Conservation (phyloP, 2,888 invertebrate species). For the Spatulosminthurus flaviceps region DNA sequence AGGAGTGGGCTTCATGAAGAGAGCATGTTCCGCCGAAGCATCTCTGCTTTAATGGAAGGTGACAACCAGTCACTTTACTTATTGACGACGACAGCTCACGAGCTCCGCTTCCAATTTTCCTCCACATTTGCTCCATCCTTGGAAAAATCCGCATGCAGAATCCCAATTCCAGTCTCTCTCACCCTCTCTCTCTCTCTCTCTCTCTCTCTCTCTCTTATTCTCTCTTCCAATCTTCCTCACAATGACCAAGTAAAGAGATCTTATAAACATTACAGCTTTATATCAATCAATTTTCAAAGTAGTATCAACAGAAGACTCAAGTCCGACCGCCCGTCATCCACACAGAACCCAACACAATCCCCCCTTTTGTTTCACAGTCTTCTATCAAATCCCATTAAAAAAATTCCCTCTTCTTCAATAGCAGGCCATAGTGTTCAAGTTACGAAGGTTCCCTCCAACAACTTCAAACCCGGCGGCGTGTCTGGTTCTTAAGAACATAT, state of each 20-base stretch:
- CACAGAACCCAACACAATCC: background rate
- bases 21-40: conserved; percentile 32
- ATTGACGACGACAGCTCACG: conserved; percentile 50
- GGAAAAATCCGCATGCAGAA: background rate
- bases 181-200: conserved; percentile 1
- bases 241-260: no score
- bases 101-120: conserved; percentile 30
- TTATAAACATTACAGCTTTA: conserved; percentile 6
- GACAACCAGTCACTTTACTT: conserved; percentile 49
- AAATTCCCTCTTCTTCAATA: background rate
- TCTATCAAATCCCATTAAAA: background rate
- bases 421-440: no score
- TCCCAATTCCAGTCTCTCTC: background rate
- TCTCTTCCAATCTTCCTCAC: background rate
- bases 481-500: background rate
- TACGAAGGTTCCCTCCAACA: no score
- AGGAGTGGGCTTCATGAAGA: conserved; percentile 12
- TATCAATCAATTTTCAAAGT: conserved; percentile 29
- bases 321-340: background rate
- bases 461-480: background rate
- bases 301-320: conserved; percentile 28
- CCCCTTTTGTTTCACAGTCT: background rate
- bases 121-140: conserved; percentile 9
- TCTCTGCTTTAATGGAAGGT: conserved; percentile 51
- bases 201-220: conserved; percentile 4